Evolutionary conservation across 2,113 vertebrate species (phyloP), one percentile per base, ranked within the genome.

Genomic region (Laticauda laticaudata): DNA sequence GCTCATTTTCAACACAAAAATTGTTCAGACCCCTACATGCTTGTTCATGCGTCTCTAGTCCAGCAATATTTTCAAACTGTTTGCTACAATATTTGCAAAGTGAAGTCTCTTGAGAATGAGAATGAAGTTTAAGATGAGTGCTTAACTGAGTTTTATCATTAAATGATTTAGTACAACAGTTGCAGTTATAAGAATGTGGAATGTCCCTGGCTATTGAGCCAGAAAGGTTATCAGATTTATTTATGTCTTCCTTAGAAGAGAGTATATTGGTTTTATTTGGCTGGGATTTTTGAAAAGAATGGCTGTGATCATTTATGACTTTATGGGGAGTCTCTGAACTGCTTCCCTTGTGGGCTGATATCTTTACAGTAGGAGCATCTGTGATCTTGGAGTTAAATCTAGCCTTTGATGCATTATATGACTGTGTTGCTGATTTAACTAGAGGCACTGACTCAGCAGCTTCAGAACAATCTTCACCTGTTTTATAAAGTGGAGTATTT

Each of bases 31-130:
- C 95, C 95, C 96, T n/a, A 86, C 99, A 99, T 91, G 98, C 96
- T 93, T 98, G 98, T 88, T 99, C 98, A 0, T 99, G 99, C 94
- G 98, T 98, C 88, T 98, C 98, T 93, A 99, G 94, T 5, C 99
- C 97, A 96, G 98, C 99, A 23, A 97, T 95, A 94, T 98, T 99
- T 96, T 98, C 99, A 95, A 99, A 99, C 61, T 98, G 98, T 93
- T 98, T 98, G 96, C 97, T 98, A 96, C 99, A 99, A 93, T 98
- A 98, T 95, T 98, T 99, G 97, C 99, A 99, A 93, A 97, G 97
- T 51, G 98, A 97, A 69, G 98, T 96, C 97, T 98, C 97, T 95
- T 98, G 99, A 89, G 97, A 97, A 9, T 98, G 98, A 95, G 98
- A 98, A 95, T 99, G 99, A 55, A 98, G 97, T 92, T 99, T 98